Base-by-base conservation (phyloP, 2,888 invertebrate genomes). In the Ecliptopera silaceata region DNA sequence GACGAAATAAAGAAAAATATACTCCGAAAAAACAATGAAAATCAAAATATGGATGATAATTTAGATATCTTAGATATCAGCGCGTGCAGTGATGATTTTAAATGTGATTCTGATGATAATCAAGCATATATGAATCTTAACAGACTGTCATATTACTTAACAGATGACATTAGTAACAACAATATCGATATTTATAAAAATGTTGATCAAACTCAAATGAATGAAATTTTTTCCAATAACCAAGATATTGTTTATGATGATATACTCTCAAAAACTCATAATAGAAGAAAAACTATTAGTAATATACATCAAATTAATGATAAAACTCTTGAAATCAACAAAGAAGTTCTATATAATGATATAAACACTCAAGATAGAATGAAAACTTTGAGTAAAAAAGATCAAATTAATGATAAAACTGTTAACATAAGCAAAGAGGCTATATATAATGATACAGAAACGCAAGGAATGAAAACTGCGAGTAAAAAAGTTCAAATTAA, bases 81-180 rank as follows among this genome's bases (percentile, higher is more conserved):
- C 5, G 26, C 81, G 0, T 74, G 74, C 46, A 85, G 82, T 58
- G 79, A 82, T 3, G 86, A 85, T 47, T 86, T 86, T 39, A 50
- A 71, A 2, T 58, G 79, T 8, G 64, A 63, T 43, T 56, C 68
- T 54, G 53, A 58, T 32, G 4, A 36, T 47, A n/a, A 42, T 34
- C 45, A 32, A 4, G 41, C 17, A 26, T 17, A 31, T 31, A 34
- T 46, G 11, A 47, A 47, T 18, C 47, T 38, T 8, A 34, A 42
- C 10, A 18, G 34, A 36, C 17, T 29, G 5, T 18, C 15, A 11
- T 15, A 57, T 20, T 20, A 29, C 0, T 29, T 10, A 17, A 22
- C 12, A 12, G 6, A 1, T 36, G 8, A 52, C 45, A 17, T 59
- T 17, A 38, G 44, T 11, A 32, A 22, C 32, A 15, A 51, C 6